Evolutionary conservation across 2,113 vertebrate genomes (phyloP), one percentile per base, ranked within the genome.

Genomic region (Pelecanoides urinatrix): DNA sequence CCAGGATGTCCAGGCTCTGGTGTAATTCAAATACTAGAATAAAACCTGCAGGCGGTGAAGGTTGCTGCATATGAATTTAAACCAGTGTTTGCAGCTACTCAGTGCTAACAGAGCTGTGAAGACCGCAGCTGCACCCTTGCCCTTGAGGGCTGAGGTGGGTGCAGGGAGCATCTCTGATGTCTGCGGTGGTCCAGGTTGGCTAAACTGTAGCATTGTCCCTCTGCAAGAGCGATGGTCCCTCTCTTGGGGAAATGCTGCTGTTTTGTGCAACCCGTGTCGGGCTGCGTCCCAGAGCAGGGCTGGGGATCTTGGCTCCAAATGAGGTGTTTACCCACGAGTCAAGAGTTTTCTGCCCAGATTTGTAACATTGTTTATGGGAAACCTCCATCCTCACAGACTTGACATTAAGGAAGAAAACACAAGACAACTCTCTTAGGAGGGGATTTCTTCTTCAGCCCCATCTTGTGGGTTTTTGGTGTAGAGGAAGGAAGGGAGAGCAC

Each of bases 181-280:
- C 15, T 66, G 42, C 8, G 2, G 17, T 12, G 25, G 16, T 42
- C 49, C 27, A 19, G 16, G 27, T 2, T 12, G 11, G 32, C 13
- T 2, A 6, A 58, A 83, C 23, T 0, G 9, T 10, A 21, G 20
- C 1, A 1, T 1, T 49, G 36, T 63, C 12, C n/a, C 45, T 8
- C 61, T 55, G 42, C 20, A 27, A 61, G 38, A 61, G 32, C 1
- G 2, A 8, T 3, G 25, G 32, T 36, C 40, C 30, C 27, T 71
- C 52, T 63, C n/a, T 17, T 32, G n/a, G 72, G 68, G 20, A 66
- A 71, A 25, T 7, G 42, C 27, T 88, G 78, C n/a, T 80, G 22
- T 25, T 73, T 17, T 7, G 1, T 42, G 23, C 34, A 36, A 5
- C 19, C 36, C 2, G 0, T 23, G 8, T 11, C 1, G 1, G 30